These are phyloP conservation scores for Brevipalpus yothersi DNA, from an alignment of 1,140 invertebrate species.

Conservation along the genomic window DNA sequence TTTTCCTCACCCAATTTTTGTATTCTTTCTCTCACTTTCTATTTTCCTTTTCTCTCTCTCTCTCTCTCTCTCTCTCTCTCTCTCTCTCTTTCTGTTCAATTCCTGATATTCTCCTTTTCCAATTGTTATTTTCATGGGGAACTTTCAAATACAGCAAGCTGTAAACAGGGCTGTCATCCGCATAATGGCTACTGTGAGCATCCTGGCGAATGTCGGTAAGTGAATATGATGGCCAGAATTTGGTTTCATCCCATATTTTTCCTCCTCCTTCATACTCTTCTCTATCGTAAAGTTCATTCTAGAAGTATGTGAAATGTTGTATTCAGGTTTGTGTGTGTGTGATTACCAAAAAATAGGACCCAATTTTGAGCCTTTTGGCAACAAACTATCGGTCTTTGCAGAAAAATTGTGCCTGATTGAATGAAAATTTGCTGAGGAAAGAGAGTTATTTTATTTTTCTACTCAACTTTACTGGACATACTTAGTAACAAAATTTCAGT, in stretches of 20 bases:
- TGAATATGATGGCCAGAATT: background rate
- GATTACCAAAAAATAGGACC: no score
- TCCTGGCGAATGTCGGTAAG: conserved; percentile 43
- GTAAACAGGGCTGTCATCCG: conserved; percentile 44
- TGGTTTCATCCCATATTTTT: background rate
- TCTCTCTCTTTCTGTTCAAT: background rate
- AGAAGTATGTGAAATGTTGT: no score
- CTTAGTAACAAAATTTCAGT: no score
- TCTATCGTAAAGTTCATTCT: background rate
- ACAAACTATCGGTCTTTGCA: no score
- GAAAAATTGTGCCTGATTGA: no score
- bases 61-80: background rate
- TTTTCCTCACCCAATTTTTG: background rate
- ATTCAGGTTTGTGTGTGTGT: no score
- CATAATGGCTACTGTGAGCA: conserved; percentile 53
- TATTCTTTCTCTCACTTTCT: no score
- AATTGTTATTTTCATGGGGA: background rate
- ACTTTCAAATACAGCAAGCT: conserved; percentile 31
- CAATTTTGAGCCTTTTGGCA: no score
- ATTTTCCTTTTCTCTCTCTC: no score
- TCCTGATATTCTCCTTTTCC: background rate
- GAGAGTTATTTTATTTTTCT: no score
- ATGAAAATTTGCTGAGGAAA: no score
- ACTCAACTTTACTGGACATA: no score
- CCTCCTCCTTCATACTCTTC: background rate